Evolutionary conservation across 2,113 vertebrate genomes (phyloP).

Genomic region (Motacilla alba): DNA sequence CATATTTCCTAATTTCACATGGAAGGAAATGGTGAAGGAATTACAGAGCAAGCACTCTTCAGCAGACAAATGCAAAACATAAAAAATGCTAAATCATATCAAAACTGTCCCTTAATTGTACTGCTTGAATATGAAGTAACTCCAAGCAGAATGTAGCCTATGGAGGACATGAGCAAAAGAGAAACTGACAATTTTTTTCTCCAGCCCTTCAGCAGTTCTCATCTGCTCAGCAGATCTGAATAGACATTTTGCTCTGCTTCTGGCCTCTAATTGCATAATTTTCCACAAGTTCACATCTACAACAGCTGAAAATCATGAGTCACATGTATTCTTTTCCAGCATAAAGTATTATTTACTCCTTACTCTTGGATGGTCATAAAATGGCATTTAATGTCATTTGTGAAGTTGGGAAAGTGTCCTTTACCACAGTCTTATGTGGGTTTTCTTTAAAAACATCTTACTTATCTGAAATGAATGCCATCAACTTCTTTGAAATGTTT

Average conservation of each 20-base stretch:
- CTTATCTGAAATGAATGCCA: not conserved
- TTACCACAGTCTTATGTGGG: not conserved
- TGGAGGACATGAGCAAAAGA: not conserved
- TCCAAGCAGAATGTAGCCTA: not conserved
- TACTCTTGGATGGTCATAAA: not conserved
- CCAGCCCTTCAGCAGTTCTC: not conserved
- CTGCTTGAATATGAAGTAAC: not conserved
- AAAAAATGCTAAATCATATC: not conserved
- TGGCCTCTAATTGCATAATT: constrained; percentile 9
- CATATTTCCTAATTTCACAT: not conserved
- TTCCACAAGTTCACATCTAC: constrained; percentile 5
- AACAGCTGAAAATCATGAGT: constrained; percentile 20
- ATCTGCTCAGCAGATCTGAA: not conserved
- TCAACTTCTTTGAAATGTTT: not conserved
- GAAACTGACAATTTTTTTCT: not conserved
- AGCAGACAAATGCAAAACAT: not conserved
- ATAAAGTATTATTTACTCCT: constrained; percentile 2
- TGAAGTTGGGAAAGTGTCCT: not conserved
- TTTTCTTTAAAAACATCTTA: not conserved
- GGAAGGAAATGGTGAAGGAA: not conserved
- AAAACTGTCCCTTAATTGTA: not conserved
- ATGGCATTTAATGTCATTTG: not conserved
- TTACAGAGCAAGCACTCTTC: not conserved
- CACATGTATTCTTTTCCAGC: constrained; percentile 12
- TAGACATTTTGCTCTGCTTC: not conserved